A percentile compares a stretch with the other conserved stretches of the same genome.
These are phyloP conservation scores for Amphilophus citrinellus DNA, from an alignment of 2,113 vertebrate genomes.

Conservation along the genomic window DNA sequence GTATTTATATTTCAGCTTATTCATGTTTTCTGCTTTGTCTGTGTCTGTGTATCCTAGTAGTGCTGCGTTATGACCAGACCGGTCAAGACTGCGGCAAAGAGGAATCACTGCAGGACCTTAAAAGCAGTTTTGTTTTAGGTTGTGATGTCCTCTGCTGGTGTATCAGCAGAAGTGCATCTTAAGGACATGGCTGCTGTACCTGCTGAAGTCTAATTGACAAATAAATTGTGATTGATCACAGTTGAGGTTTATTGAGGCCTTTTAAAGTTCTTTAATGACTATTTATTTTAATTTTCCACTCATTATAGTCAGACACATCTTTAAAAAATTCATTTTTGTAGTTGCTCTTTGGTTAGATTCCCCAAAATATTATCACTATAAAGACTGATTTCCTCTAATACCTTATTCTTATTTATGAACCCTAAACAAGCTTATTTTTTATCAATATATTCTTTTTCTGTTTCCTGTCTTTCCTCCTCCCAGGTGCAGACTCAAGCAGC, in stretches of 20 bases:
- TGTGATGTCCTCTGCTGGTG: conserved; percentile 74
- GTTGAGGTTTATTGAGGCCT: background rate
- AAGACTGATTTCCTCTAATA: background rate
- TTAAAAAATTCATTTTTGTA: background rate
- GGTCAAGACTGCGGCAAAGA: conserved; percentile 75
- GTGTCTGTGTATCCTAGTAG: conserved; percentile 42
- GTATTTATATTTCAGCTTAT: conserved; percentile 61
- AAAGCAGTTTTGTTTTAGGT: conserved; percentile 27
- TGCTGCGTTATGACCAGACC: conserved; percentile 45
- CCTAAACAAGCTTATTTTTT: background rate
- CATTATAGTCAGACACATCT: background rate
- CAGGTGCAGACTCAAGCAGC: conserved; percentile 80
- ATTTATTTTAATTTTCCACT: background rate
- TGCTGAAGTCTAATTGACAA: background rate
- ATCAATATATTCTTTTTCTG: background rate
- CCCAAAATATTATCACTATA: background rate
- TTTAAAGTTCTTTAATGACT: background rate
- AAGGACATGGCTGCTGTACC: background rate
- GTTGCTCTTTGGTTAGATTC: background rate
- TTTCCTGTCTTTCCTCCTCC: background rate
- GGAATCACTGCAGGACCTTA: conserved; percentile 64
- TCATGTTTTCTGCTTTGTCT: conserved; percentile 1
- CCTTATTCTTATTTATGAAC: background rate
- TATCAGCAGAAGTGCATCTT: conserved; percentile 34
- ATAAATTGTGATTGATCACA: background rate